Base-by-base conservation (phyloP, 1,140 invertebrate species). In the Plutomurus gul region DNA sequence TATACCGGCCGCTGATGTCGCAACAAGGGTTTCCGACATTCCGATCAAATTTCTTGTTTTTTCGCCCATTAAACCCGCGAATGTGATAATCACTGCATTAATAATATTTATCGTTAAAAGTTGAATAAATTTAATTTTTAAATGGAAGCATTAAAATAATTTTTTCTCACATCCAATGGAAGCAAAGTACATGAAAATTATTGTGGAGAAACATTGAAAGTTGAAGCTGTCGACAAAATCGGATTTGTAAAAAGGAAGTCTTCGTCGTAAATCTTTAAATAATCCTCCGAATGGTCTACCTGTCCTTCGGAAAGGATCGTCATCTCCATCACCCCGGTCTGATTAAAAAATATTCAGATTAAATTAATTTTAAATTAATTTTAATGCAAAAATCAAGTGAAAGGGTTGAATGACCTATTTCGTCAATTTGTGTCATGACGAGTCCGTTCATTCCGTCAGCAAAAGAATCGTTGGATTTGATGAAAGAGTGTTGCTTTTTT, bases 171-270 rank as follows among this genome's bases (percentile, higher is more conserved):
- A 95, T 4, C 95, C 96, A 0, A 98, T 88, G 36, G 95, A 95
- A 30, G 96, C 96, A 86, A 98, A 98, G 87, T 97, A 99, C 91
- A 98, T 97, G 87, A 99, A 98, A 80, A 98, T 93, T 0, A 95
- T 91, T 0, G 95, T 94, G 0, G 95, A 94, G 0, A 95, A 85
- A 79, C 95, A 96, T 85, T 96, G 95, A 0, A 92, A 89, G 86
- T 93, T 97, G 1, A 97, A 85, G 0, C 94, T 96, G 84, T 98
- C 95, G 3, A 87, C 90, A 79, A 98, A 91, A 85, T 99, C 96
- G 60, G 93, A 95, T 76, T 91, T 83, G 85, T 97, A 99, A 85
- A 90, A 89, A 0, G 95, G 94, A 85, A 93, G 95, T 40, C 96
- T 90, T 10, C 93, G 87, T 84, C 93, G 94, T 4, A 97, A 90